These are phyloP conservation scores for Oryzias celebensis DNA, from an alignment of 2,113 vertebrate species.

Conservation along the genomic window DNA sequence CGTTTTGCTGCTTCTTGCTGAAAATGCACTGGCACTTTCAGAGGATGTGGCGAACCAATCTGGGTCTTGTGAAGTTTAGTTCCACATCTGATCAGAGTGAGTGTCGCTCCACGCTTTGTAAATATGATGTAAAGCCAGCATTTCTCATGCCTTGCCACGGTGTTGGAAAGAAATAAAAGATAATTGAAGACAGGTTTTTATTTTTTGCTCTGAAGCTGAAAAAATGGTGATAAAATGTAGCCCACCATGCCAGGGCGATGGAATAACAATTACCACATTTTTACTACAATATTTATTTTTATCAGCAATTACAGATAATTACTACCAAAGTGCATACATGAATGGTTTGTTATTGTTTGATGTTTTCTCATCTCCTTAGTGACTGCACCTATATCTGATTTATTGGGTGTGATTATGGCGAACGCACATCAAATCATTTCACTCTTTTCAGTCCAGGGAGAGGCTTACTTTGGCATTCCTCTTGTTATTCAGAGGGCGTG, in stretches of 20 bases:
- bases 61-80: slow-evolving; percentile 36
- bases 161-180: too few relatives aligned
- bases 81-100: slow-evolving; percentile 31
- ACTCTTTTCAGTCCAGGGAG: slow-evolving; percentile 39
- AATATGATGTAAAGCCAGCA: slow-evolving; percentile 9
- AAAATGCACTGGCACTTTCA: slow-evolving; percentile 26
- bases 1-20: not conserved
- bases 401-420: slow-evolving; percentile 49
- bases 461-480: slow-evolving; percentile 55
- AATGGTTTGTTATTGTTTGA: slow-evolving; percentile 50
- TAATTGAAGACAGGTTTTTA: too few relatives aligned
- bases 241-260: not conserved
- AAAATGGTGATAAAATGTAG: not conserved
- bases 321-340: too few relatives aligned
- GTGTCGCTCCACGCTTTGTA: slow-evolving; percentile 26
- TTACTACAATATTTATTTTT: too few relatives aligned
- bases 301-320: slow-evolving; percentile 7
- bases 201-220: too few relatives aligned
- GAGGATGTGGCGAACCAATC: slow-evolving; percentile 60
- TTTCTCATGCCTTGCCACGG: not conserved
- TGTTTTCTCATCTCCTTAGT: slow-evolving; percentile 55
- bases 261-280: too few relatives aligned
- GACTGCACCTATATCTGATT: slow-evolving; percentile 34
- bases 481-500: slow-evolving; percentile 54
- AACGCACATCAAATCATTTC: slow-evolving; percentile 57